Evolutionary conservation across 2,888 invertebrate species (phyloP).

Genomic region (Synergus umbraculus): DNA sequence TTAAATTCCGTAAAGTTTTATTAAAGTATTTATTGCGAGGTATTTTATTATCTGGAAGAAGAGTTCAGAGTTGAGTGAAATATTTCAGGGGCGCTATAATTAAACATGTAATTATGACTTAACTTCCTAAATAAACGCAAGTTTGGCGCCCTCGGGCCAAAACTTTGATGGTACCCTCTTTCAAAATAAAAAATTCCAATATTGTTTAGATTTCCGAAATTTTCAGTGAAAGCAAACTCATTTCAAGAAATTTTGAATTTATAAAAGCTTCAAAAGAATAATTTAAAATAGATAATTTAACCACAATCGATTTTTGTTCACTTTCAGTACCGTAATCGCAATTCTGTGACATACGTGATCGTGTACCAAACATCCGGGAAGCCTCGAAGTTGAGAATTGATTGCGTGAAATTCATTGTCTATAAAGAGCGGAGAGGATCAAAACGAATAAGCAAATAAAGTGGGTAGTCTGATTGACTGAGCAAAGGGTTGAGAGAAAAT

Average conservation of each 20-base stretch:
- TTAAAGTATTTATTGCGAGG: neutral
- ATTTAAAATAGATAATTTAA: neutral
- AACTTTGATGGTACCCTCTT: too few relatives aligned
- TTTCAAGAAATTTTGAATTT: too few relatives aligned
- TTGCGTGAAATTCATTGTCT: slow-evolving; percentile 20
- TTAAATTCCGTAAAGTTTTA: neutral
- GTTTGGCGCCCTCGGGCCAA: too few relatives aligned
- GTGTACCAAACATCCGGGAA: slow-evolving; percentile 34
- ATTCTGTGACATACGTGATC: neutral
- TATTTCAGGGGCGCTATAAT: too few relatives aligned
- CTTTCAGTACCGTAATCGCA: neutral
- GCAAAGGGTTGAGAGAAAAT: slow-evolving; percentile 4
- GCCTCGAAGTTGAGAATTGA: neutral
- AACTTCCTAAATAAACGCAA: too few relatives aligned
- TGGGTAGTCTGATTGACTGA: slow-evolving; percentile 22
- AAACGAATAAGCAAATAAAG: slow-evolving; percentile 36
- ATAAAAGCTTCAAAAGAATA: neutral
- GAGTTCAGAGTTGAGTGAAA: too few relatives aligned
- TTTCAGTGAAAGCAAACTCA: too few relatives aligned
- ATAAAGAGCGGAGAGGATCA: slow-evolving; percentile 16
- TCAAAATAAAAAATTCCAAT: too few relatives aligned
- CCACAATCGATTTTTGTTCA: neutral
- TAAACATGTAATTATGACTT: too few relatives aligned
- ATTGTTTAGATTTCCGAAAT: too few relatives aligned
- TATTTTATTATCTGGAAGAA: neutral